These are phyloP conservation scores for Hypsibius dujardini DNA, from an alignment of 1,140 invertebrate genomes.

Conservation along the genomic window DNA sequence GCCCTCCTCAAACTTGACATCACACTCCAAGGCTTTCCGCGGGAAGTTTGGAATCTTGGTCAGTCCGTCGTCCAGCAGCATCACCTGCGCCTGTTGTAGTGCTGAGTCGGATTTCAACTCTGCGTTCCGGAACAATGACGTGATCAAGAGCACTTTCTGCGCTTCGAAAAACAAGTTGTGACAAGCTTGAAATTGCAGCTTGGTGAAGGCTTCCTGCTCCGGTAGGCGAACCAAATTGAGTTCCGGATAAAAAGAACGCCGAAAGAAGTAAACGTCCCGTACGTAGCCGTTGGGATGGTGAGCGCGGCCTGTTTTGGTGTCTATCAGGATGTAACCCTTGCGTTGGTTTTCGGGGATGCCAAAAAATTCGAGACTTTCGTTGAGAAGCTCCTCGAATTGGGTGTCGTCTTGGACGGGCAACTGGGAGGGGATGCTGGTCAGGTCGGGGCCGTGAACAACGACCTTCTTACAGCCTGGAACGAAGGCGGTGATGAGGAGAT, in stretches of 20 bases:
- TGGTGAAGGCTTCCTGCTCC: slow-evolving; percentile 69
- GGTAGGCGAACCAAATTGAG: slow-evolving; percentile 83
- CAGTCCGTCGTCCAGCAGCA: slow-evolving; percentile 96
- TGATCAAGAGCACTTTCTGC: slow-evolving; percentile 54
- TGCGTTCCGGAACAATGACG: slow-evolving; percentile 36
- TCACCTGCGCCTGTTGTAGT: slow-evolving; percentile 64
- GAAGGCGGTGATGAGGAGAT: slow-evolving; percentile 88
- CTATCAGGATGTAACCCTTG: slow-evolving; percentile 78
- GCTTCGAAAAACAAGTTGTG: slow-evolving; percentile 89
- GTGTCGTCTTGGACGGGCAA: slow-evolving; percentile 98
- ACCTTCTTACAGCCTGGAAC: slow-evolving; percentile 98
- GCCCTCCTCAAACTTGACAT: slow-evolving; percentile 79
- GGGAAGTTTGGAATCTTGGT: slow-evolving; percentile 97
- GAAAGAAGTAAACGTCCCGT: slow-evolving; percentile 95
- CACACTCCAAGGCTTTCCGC: slow-evolving; percentile 85
- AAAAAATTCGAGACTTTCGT: slow-evolving; percentile 92
- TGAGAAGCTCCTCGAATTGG: slow-evolving; percentile 81
- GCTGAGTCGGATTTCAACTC: slow-evolving; percentile 31
- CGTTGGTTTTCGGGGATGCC: slow-evolving; percentile 76
- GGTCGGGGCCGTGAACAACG: slow-evolving; percentile 85
- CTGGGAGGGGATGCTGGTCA: slow-evolving; percentile 86
- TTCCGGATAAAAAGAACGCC: slow-evolving; percentile 91
- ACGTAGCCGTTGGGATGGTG: slow-evolving; percentile 83
- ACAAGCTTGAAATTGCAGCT: slow-evolving; percentile 76
- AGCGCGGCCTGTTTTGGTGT: slow-evolving; percentile 93